Base-by-base conservation (phyloP, 2,888 invertebrate species). In the Morpho achilles region DNA sequence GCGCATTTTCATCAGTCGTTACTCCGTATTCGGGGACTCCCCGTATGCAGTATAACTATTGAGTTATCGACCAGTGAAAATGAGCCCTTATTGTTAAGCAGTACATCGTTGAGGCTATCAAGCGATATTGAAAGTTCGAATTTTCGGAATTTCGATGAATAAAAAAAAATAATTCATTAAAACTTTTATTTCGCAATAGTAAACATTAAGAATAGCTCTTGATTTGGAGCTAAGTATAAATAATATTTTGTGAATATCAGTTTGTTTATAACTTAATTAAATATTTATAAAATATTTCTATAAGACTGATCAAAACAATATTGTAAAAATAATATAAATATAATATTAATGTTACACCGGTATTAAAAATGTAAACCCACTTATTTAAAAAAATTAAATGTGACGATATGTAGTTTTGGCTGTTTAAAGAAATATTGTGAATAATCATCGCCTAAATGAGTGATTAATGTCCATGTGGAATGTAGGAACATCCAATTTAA, bases 171-270 rank as follows among this genome's bases (percentile, higher is more conserved):
- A 54, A 41, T 48, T 75, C 71, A 75, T 69, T 71, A 78, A 74
- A 68, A 81, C 79, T 82, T 83, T 83, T 82, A 82, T 80, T 75
- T 71, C 71, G 73, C 73, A 71, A 76, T 45, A 10, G 75, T 71
- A 79, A 82, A 81, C 80, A 79, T 79, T 76, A 73, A 77, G 77
- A 77, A 70, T 68, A 76, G 77, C 77, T 79, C 75, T 68, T 73
- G 66, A 70, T 64, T 71, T 64, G 67, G 78, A 77, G 75, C 77
- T 76, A 74, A 68, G 68, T 47, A 51, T 53, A 52, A 53, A 32
- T 50, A 56, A n/a, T 50, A 61, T 69, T 70, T 69, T 44, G 53
- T 53, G 52, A 55, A 54, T 71, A 60, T 58, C 64, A 63, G 39
- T 66, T 61, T 66, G 63, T 66, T 68, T 68, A 68, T 59, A 61